These are phyloP conservation scores for Orchesella cincta DNA, from an alignment of 1,140 invertebrate genomes.

Conservation along the genomic window DNA sequence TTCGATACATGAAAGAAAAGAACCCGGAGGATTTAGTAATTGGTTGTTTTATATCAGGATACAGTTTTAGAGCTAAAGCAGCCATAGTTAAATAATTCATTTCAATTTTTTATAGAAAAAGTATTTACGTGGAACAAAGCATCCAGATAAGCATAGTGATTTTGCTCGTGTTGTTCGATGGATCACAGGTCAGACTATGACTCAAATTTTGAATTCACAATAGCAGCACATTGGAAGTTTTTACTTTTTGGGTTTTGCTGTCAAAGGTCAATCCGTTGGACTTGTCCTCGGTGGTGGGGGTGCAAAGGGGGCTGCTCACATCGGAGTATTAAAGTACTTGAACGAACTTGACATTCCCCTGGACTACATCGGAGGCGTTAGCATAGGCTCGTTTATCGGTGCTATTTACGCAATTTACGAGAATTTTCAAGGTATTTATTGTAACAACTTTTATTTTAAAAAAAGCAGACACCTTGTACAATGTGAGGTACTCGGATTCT, in stretches of 20 bases:
- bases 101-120: too few species aligned
- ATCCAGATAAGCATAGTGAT: constrained; percentile 23
- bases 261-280: constrained; percentile 1
- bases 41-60: too few species aligned
- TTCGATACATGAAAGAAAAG: not conserved
- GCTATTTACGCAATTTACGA: constrained; percentile 7
- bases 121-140: not conserved
- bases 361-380: constrained; percentile 1
- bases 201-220: too few species aligned
- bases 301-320: constrained; percentile 10
- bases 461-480: too few species aligned
- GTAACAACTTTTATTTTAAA: too few species aligned
- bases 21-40: not conserved
- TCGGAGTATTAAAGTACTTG: not conserved
- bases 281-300: constrained; percentile 1
- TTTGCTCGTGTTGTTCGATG: not conserved
- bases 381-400: constrained; percentile 1
- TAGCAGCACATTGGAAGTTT: too few species aligned
- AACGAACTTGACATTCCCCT: not conserved
- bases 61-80: not conserved
- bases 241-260: too few species aligned
- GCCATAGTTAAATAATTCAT: too few species aligned
- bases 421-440: not conserved
- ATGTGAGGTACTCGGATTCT: too few species aligned
- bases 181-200: not conserved